A percentile compares a stretch with the other conserved stretches of the same genome.
phyloP scores from a whole-genome alignment of 1,140 invertebrate genomes.

The Parapsyche elsis region DNA sequence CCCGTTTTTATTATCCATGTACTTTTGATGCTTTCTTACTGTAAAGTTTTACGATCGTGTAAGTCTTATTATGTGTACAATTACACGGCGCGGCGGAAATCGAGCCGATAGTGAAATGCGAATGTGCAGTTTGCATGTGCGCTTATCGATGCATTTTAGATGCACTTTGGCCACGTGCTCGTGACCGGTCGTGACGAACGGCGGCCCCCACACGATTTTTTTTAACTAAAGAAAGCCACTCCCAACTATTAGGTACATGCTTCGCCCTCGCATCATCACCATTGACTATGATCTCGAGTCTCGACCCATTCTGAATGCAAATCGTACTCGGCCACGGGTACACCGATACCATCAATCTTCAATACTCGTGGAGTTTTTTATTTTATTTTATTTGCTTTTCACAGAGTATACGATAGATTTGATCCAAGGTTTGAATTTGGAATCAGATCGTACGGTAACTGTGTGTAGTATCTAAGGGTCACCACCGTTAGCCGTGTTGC shows the following conservation, averaged over 20 bases:
- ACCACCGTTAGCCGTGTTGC: background rate
- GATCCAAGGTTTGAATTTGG: background rate
- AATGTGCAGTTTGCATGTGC: background rate
- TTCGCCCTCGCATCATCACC: background rate
- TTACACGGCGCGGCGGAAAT: background rate
- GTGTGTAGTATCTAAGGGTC: background rate
- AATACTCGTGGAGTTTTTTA: no score
- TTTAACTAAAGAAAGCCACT: background rate
- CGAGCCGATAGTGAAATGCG: background rate
- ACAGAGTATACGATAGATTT: background rate
- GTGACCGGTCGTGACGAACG: background rate
- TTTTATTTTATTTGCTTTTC: background rate
- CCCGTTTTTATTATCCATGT: background rate
- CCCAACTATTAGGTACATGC: background rate
- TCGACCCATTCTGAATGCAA: background rate
- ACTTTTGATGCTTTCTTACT: background rate
- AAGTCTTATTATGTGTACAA: background rate
- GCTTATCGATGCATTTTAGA: conserved; percentile 1
- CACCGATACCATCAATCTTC: background rate
- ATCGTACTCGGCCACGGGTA: background rate
- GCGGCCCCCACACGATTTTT: background rate
- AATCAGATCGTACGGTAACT: background rate
- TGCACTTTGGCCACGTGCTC: conserved; percentile 3
- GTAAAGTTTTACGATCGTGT: background rate
- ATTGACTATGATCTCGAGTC: background rate